Evolutionary conservation across 2,888 invertebrate genomes (phyloP).

Genomic region (Petrolisthes cinctipes): DNA sequence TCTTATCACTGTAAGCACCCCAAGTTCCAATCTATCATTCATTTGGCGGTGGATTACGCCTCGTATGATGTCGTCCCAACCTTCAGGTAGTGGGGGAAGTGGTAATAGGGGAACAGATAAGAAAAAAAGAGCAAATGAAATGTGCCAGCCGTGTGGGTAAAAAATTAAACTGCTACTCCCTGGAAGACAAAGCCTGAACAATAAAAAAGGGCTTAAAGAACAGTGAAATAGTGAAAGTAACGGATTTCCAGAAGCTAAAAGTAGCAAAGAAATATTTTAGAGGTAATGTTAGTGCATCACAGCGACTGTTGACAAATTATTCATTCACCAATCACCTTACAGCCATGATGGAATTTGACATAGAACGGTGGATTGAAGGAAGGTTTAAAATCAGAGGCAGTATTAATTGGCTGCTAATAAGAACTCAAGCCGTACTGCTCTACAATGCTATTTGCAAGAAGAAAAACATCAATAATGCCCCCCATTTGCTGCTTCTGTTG

Average conservation of each 20-base stretch:
- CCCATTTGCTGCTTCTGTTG: no score
- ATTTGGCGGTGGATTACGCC: not conserved
- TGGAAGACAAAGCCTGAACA: not conserved
- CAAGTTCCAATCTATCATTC: no score
- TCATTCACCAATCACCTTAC: not conserved
- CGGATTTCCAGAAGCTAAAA: not conserved
- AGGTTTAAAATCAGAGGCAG: not conserved
- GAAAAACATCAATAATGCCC: no score
- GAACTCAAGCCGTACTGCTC: not conserved
- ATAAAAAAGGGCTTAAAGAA: not conserved
- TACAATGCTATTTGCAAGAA: not conserved
- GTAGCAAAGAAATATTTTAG: not conserved
- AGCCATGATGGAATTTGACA: not conserved
- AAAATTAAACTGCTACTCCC: not conserved
- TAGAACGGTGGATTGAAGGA: not conserved
- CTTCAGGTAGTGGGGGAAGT: not conserved
- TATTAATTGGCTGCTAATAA: not conserved
- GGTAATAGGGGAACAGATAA: not conserved
- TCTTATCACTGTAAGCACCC: no score
- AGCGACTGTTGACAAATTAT: not conserved
- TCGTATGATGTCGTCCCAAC: not conserved
- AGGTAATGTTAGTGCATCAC: not conserved
- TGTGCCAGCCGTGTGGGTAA: not conserved
- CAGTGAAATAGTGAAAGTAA: not conserved
- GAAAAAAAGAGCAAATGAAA: not conserved